These are phyloP conservation scores for Hypotaenidia philippensis DNA, from an alignment of 2,797 vertebrate genomes.

Conservation along the genomic window DNA sequence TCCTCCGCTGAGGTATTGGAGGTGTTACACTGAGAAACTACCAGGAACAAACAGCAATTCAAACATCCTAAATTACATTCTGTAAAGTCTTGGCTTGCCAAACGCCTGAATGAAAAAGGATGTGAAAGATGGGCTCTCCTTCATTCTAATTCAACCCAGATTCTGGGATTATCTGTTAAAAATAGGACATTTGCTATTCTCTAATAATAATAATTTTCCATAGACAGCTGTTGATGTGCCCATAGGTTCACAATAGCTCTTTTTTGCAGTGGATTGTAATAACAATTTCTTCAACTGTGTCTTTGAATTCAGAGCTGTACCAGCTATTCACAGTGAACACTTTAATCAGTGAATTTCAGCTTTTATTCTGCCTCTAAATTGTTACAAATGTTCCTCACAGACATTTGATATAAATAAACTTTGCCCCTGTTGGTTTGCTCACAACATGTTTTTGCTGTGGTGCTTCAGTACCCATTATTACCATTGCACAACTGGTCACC, in stretches of 20 bases:
- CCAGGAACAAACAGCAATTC: slow-evolving; percentile 30
- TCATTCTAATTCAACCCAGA: slow-evolving; percentile 70
- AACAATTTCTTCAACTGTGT: slow-evolving; percentile 54
- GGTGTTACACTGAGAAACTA: slow-evolving; percentile 28
- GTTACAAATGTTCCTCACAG: not conserved
- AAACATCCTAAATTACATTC: slow-evolving; percentile 41
- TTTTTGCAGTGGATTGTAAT: slow-evolving; percentile 48
- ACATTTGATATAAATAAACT: slow-evolving; percentile 55
- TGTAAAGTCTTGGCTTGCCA: slow-evolving; percentile 33
- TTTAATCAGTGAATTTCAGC: slow-evolving; percentile 68
- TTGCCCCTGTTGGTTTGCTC: not conserved
- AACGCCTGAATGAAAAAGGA: slow-evolving; percentile 60
- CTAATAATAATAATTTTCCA: slow-evolving; percentile 74
- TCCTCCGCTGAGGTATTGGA: not conserved
- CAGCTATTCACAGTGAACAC: slow-evolving; percentile 39
- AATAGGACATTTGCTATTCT: slow-evolving; percentile 66
- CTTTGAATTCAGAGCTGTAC: slow-evolving; percentile 44
- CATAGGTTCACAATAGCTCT: slow-evolving; percentile 69
- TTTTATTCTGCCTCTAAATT: slow-evolving; percentile 51
- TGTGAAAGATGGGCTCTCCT: slow-evolving; percentile 51
- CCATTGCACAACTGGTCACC: slow-evolving; percentile 8
- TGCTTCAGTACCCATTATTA: slow-evolving; percentile 13
- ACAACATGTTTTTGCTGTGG: not conserved
- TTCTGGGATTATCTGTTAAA: slow-evolving; percentile 71
- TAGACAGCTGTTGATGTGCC: slow-evolving; percentile 69